A percentile compares a stretch with the other conserved stretches of the same genome.
phyloP scores from a whole-genome alignment of 2,888 invertebrate species.

The Cremastinae sp. region DNA sequence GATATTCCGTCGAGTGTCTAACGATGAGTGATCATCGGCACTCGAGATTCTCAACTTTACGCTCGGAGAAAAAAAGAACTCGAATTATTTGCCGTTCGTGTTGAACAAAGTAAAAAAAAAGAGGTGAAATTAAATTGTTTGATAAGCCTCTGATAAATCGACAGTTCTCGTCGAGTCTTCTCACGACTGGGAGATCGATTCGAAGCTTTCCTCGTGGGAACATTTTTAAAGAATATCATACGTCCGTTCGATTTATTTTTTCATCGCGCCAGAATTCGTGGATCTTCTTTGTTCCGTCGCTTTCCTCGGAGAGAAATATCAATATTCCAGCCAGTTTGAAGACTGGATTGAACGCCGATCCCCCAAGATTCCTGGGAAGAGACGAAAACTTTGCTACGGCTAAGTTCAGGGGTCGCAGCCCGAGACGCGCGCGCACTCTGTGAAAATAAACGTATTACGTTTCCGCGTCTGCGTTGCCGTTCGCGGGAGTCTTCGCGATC shows the following conservation, averaged over 20 bases:
- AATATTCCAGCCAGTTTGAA: slow-evolving; percentile 45
- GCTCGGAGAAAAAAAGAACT: slow-evolving; percentile 19
- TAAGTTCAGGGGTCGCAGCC: slow-evolving; percentile 45
- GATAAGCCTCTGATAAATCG: slow-evolving; percentile 11
- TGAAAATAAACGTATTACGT: neutral
- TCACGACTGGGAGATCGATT: too few relatives aligned
- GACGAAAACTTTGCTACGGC: slow-evolving; percentile 48
- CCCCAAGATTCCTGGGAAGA: slow-evolving; percentile 27
- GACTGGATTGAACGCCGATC: slow-evolving; percentile 47
- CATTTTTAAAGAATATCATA: too few relatives aligned
- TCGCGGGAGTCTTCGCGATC: slow-evolving; percentile 34
- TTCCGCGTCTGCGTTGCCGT: neutral
- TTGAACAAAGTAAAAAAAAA: neutral
- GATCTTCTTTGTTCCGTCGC: slow-evolving; percentile 14
- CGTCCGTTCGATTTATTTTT: neutral
- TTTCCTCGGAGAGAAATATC: slow-evolving; percentile 42
- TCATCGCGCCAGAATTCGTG: neutral
- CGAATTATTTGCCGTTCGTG: slow-evolving; percentile 10
- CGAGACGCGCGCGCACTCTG: slow-evolving; percentile 1
- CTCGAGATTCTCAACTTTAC: slow-evolving; percentile 36
- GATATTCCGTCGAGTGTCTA: slow-evolving; percentile 49
- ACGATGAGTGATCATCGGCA: slow-evolving; percentile 57
- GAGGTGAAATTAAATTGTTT: slow-evolving; percentile 1
- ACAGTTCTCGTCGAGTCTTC: slow-evolving; percentile 23
- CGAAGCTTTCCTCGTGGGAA: neutral